phyloP scores from a whole-genome alignment of 2,888 invertebrate species.

The Serrognathus titanus region DNA sequence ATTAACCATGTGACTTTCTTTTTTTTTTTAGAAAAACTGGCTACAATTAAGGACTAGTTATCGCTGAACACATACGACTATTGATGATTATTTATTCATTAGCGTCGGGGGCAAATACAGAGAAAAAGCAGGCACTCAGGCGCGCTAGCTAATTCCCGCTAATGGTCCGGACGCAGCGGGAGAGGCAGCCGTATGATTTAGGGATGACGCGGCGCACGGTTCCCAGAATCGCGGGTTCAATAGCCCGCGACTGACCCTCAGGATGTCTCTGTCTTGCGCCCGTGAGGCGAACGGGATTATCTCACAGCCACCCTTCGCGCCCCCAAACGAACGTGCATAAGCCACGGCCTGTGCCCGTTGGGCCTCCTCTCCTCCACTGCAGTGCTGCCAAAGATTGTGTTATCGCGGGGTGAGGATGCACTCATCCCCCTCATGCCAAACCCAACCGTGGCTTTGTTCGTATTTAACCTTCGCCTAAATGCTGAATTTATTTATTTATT shows the following conservation, averaged over 20 bases:
- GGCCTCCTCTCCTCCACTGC: conserved; percentile 24
- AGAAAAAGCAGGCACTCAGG: conserved; percentile 21
- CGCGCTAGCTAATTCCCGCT: conserved; percentile 32
- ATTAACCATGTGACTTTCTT: too few species aligned
- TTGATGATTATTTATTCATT: conserved; percentile 24
- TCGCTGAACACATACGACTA: too few species aligned
- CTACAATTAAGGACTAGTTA: too few species aligned
- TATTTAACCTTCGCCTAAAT: not conserved
- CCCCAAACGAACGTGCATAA: conserved; percentile 25
- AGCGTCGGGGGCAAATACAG: conserved; percentile 8
- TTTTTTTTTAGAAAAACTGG: too few species aligned
- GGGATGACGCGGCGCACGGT: conserved; percentile 30
- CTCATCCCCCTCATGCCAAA: conserved; percentile 29
- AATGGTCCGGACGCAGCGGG: conserved; percentile 31
- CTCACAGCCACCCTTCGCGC: conserved; percentile 53
- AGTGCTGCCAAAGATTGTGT: conserved; percentile 33
- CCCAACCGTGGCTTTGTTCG: not conserved
- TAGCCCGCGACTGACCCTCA: conserved; percentile 55
- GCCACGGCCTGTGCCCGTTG: conserved; percentile 21
- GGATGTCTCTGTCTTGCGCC: conserved; percentile 47
- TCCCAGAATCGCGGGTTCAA: conserved; percentile 46
- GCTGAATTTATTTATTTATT: too few species aligned
- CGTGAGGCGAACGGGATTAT: conserved; percentile 39
- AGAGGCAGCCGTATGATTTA: conserved; percentile 30
- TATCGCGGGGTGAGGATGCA: conserved; percentile 45